phyloP scores from a whole-genome alignment of 2,113 vertebrate genomes.

The Rhombomys opimus region DNA sequence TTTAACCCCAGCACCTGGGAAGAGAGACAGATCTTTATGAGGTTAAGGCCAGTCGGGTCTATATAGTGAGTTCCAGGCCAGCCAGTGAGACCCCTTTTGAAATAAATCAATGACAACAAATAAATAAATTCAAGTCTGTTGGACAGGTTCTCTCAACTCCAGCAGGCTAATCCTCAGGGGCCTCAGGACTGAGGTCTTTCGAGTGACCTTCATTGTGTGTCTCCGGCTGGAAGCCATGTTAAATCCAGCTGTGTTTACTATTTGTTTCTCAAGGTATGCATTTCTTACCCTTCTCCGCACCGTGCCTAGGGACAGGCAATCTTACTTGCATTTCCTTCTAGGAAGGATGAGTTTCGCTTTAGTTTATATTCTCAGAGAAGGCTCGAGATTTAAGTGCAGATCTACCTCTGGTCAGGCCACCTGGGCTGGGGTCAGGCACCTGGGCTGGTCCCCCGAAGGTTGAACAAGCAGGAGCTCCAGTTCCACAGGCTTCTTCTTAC shows the following conservation, averaged over 20 bases:
- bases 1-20: neutral
- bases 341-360: neutral
- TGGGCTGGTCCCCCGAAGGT: neutral
- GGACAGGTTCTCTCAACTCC: neutral
- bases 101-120: neutral
- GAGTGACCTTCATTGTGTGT: neutral
- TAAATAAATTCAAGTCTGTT: neutral
- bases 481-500: neutral
- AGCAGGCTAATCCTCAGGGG: neutral
- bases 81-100: neutral
- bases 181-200: neutral
- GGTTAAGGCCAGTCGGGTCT: neutral
- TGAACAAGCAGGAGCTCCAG: neutral
- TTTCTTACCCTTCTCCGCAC: neutral
- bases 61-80: neutral
- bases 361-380: neutral
- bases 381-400: neutral
- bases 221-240: neutral
- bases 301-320: neutral
- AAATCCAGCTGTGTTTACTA: neutral
- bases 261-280: neutral
- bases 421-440: neutral
- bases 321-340: neutral
- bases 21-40: neutral
- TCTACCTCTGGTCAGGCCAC: neutral